Evolutionary conservation across 2,888 invertebrate species (phyloP), one percentile per base, ranked within the genome.

Genomic region (Smittia sp.): DNA sequence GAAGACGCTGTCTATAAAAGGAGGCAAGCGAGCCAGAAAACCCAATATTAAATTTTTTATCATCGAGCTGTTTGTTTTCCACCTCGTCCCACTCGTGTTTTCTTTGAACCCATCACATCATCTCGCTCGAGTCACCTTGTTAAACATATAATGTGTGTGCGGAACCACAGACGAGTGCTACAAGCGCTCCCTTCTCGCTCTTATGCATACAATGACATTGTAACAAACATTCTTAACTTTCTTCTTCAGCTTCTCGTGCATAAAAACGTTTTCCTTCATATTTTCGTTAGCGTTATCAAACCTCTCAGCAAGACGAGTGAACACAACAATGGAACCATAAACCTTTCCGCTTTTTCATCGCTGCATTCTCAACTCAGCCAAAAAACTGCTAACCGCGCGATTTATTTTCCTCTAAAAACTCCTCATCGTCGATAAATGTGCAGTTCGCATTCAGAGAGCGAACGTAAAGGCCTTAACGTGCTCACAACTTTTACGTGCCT

Each of bases 161-260:
- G 46, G 11, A 46, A 46, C 46, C 46, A 15, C 46, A 46, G 15
- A 46, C 46, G 15, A 15, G n/a, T n/a, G n/a, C n/a, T n/a, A n/a
- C 46, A 46, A 32, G 32, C 32, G 32, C 15, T 46, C 15, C 15
- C 11, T 46, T 15, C 15, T n/a, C 46, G 15, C n/a, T 46, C n/a
- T 46, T 11, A 11, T n/a, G 46, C 46, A 46, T 46, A 46, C 46
- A 46, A 46, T 46, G 46, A 46, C 46, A 46, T 46, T 46, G n/a
- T n/a, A 3, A 15, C n/a, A 46, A 46, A 15, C 3, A 46, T 46
- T 46, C 11, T 38, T 38, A 38, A 38, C 6, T 38, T 6, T 38
- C 38, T 46, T 11, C 46, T 32, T 46, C 46, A 13, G 46, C 2
- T 46, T 32, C 32, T 32, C 32, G 15, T 46, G 46, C 46, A 46